Conservation (phyloP, 2,888 invertebrate genomes). For the Phaedon cochleariae region DNA sequence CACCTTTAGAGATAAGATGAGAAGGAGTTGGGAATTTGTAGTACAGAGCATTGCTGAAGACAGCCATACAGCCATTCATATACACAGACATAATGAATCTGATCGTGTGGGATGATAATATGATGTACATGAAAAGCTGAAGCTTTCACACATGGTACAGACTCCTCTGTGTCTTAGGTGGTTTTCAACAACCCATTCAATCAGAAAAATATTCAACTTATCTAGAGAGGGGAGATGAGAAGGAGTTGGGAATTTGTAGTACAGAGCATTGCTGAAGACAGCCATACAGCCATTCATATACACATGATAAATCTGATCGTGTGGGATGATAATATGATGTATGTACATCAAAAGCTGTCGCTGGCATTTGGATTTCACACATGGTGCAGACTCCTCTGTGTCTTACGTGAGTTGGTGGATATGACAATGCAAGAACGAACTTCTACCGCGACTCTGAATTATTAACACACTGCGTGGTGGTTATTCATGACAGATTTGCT, state of each 20-base stretch:
- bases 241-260: too few species aligned
- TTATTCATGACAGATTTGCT: conserved; percentile 18
- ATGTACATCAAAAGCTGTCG: conserved; percentile 31
- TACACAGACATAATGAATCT: conserved; percentile 8
- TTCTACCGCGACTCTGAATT: conserved; percentile 5
- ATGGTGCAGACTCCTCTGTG: conserved; percentile 17
- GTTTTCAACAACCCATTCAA: too few species aligned
- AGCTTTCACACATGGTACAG: conserved; percentile 13
- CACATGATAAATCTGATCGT: conserved; percentile 5
- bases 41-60: not conserved
- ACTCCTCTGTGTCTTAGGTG: too few species aligned
- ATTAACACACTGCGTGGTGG: conserved; percentile 12
- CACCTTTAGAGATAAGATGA: too few species aligned
- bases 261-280: not conserved
- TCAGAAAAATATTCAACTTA: too few species aligned
- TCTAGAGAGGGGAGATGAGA: too few species aligned
- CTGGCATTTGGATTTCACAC: conserved; percentile 13
- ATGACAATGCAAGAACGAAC: conserved; percentile 11
- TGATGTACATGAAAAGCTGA: conserved; percentile 31
- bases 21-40: too few species aligned
- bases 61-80: conserved; percentile 7
- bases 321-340: not conserved
- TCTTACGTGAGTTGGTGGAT: conserved; percentile 2
- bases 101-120: conserved; percentile 1
- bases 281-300: conserved; percentile 5